These are phyloP conservation scores for Hemicordylus capensis DNA, from an alignment of 2,113 vertebrate genomes.

Conservation along the genomic window DNA sequence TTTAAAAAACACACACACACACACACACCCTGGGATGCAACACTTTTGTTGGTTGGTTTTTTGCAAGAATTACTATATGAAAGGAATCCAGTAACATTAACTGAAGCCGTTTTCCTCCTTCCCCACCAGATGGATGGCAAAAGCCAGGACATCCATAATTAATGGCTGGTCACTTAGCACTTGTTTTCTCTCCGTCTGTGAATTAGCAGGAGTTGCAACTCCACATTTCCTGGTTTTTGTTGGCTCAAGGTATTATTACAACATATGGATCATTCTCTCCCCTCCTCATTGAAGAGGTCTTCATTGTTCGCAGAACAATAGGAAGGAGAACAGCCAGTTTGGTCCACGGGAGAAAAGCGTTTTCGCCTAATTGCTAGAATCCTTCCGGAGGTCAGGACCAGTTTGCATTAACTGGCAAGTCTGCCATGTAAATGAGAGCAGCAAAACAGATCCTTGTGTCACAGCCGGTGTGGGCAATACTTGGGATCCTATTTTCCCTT, in stretches of 20 bases:
- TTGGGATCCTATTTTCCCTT: background rate
- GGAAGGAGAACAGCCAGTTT: slow-evolving; percentile 65
- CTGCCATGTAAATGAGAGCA: background rate
- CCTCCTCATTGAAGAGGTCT: slow-evolving; percentile 48
- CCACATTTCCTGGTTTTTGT: slow-evolving; percentile 68
- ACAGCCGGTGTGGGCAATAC: background rate
- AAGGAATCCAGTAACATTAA: slow-evolving; percentile 19
- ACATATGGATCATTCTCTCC: slow-evolving; percentile 50
- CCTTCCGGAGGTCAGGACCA: slow-evolving; percentile 70
- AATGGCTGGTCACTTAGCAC: slow-evolving; percentile 7
- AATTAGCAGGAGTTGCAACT: slow-evolving; percentile 55
- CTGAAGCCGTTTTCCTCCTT: slow-evolving; percentile 13
- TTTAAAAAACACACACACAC: rapidly evolving
- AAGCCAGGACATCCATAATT: slow-evolving; percentile 65
- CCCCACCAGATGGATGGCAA: slow-evolving; percentile 43
- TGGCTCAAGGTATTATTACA: slow-evolving; percentile 54
- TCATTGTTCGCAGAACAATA: slow-evolving; percentile 70
- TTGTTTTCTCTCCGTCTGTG: slow-evolving; percentile 57
- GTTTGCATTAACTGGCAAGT: slow-evolving; percentile 51
- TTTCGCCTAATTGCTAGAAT: slow-evolving; percentile 62
- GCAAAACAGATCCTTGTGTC: background rate
- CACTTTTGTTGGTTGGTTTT: background rate
- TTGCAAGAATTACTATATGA: background rate
- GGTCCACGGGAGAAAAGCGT: slow-evolving; percentile 68
- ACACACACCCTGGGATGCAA: too few species aligned